Evolutionary conservation across 2,797 vertebrate species (phyloP).

Genomic region (Cygnus olor): DNA sequence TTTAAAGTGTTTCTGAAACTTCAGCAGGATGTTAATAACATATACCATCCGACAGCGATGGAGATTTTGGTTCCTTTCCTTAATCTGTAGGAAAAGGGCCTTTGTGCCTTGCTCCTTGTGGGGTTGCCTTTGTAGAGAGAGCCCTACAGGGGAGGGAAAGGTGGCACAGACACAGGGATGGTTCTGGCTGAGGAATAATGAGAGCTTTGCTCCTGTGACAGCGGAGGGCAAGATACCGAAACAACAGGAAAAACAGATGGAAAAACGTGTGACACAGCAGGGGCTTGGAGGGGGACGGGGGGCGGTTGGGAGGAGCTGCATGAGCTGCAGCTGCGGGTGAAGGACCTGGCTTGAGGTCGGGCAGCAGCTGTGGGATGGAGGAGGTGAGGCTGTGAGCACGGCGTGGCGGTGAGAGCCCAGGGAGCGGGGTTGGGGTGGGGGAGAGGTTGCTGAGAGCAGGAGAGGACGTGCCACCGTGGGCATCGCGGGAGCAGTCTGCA

Average conservation of each 20-base stretch:
- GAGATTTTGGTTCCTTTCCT: neutral
- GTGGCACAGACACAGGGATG: too few species aligned
- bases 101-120: neutral
- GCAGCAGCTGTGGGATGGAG: neutral
- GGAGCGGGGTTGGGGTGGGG: neutral
- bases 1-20: too few species aligned
- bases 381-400: neutral
- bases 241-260: neutral
- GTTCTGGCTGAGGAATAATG: neutral
- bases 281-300: neutral
- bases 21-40: neutral
- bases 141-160: neutral
- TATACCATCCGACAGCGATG: neutral
- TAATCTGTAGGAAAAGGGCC: neutral
- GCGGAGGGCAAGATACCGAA: fast-evolving
- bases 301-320: neutral
- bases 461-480: neutral
- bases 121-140: neutral
- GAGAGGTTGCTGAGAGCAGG: neutral
- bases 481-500: neutral
- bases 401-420: neutral
- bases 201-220: neutral
- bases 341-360: neutral
- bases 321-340: neutral
- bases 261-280: fast-evolving